Evolutionary conservation across 2,888 invertebrate genomes (phyloP).

Genomic region (Lissocephala sabroskyi): DNA sequence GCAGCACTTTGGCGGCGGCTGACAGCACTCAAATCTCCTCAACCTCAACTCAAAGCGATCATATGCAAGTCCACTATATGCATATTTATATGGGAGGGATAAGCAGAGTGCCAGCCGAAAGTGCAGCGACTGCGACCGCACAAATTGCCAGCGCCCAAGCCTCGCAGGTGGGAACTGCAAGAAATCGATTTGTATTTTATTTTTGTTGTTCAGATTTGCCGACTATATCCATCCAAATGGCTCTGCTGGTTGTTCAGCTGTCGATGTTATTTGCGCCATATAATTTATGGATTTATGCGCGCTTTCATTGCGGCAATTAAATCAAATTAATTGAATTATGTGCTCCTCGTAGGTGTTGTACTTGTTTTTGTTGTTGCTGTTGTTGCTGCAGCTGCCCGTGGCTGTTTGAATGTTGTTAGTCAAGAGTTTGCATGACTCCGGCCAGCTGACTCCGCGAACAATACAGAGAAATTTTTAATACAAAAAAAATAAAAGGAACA

Average conservation of each 20-base stretch:
- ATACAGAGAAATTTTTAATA: slow-evolving; percentile 19
- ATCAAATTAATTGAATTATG: slow-evolving; percentile 36
- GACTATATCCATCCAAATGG: neutral
- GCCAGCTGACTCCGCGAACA: slow-evolving; percentile 3
- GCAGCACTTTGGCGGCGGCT: neutral
- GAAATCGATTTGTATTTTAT: neutral
- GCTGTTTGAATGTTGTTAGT: no score
- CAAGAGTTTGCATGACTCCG: no score
- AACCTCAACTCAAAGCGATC: slow-evolving; percentile 8
- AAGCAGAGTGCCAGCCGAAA: no score
- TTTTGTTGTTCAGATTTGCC: neutral
- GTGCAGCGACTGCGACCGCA: no score
- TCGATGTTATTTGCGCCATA: neutral
- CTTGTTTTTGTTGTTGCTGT: slow-evolving; percentile 14
- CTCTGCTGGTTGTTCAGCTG: neutral
- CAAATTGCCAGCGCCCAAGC: no score
- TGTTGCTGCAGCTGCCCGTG: slow-evolving; percentile 1
- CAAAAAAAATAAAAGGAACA: slow-evolving; percentile 10
- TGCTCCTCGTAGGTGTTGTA: slow-evolving; percentile 27
- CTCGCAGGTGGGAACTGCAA: no score
- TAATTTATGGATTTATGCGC: slow-evolving; percentile 33
- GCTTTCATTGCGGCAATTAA: slow-evolving; percentile 43
- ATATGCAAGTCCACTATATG: no score
- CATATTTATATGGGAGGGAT: no score
- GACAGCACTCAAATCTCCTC: slow-evolving; percentile 14